These are phyloP conservation scores for Noctua janthina DNA, from an alignment of 2,888 invertebrate species.

Conservation along the genomic window DNA sequence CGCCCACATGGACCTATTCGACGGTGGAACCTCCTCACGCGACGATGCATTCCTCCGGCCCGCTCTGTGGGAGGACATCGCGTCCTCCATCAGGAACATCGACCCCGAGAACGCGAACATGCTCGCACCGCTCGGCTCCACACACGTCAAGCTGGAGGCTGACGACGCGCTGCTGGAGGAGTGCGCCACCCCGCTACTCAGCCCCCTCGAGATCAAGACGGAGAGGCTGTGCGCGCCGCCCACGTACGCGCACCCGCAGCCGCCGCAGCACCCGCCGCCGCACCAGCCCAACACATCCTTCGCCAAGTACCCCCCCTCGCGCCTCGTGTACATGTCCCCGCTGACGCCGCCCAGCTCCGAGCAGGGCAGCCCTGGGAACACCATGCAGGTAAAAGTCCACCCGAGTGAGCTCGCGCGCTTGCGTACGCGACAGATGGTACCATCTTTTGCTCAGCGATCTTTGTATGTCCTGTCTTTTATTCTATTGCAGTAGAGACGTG, in stretches of 20 bases:
- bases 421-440: conserved; percentile 82
- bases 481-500: conserved; percentile 69
- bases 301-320: conserved; percentile 86
- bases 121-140: conserved; percentile 92
- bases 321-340: conserved; percentile 94
- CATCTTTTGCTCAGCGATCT: conserved; percentile 83
- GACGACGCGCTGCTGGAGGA: conserved; percentile 91
- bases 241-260: conserved; percentile 82
- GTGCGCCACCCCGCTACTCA: conserved; percentile 93
- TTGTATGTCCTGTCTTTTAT: conserved; percentile 56
- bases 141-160: conserved; percentile 95
- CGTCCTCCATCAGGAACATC: conserved; percentile 96
- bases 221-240: conserved; percentile 92
- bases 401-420: conserved; percentile 77
- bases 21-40: conserved; percentile 90
- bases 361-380: conserved; percentile 95
- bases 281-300: conserved; percentile 81
- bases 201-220: conserved; percentile 95
- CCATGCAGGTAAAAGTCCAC: conserved; percentile 88
- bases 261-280: conserved; percentile 80
- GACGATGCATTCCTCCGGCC: conserved; percentile 97
- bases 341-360: conserved; percentile 97
- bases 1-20: conserved; percentile 90
- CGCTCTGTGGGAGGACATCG: conserved; percentile 97
- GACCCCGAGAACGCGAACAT: conserved; percentile 97